Evolutionary conservation across 2,888 invertebrate genomes (phyloP).

Genomic region (Acleris literana): DNA sequence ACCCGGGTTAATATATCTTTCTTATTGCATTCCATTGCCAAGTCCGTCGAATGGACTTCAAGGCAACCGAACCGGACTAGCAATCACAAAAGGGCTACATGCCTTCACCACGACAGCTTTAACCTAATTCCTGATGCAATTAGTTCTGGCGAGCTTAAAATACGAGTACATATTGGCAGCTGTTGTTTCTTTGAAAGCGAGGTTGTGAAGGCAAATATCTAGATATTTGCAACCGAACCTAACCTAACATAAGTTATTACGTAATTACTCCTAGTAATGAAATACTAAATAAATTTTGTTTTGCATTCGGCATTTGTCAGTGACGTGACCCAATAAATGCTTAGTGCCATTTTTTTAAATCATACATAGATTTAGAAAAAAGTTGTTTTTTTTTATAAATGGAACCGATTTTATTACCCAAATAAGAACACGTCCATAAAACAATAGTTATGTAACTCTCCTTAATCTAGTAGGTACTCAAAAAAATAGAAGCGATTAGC

Average conservation of each 20-base stretch:
- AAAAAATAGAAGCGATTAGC: too few relatives aligned
- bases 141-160: conserved; percentile 16
- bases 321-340: too few relatives aligned
- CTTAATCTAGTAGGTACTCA: too few relatives aligned
- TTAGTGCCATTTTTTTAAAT: too few relatives aligned
- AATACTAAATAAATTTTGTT: too few relatives aligned
- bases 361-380: too few relatives aligned
- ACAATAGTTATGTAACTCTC: too few relatives aligned
- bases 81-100: conserved; percentile 13
- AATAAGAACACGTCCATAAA: too few relatives aligned
- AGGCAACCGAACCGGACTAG: conserved; percentile 22
- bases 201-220: neutral
- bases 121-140: conserved; percentile 27
- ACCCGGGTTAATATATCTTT: too few relatives aligned
- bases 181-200: neutral
- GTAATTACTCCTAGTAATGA: neutral
- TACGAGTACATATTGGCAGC: conserved; percentile 5
- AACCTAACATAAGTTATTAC: neutral
- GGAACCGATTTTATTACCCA: too few relatives aligned
- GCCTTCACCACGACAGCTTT: conserved; percentile 12
- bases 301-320: too few relatives aligned
- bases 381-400: too few relatives aligned
- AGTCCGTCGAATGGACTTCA: conserved; percentile 12
- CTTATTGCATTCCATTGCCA: neutral
- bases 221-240: neutral